These are phyloP conservation scores for Pavo muticus DNA, from an alignment of 2,113 vertebrate genomes.

Conservation along the genomic window DNA sequence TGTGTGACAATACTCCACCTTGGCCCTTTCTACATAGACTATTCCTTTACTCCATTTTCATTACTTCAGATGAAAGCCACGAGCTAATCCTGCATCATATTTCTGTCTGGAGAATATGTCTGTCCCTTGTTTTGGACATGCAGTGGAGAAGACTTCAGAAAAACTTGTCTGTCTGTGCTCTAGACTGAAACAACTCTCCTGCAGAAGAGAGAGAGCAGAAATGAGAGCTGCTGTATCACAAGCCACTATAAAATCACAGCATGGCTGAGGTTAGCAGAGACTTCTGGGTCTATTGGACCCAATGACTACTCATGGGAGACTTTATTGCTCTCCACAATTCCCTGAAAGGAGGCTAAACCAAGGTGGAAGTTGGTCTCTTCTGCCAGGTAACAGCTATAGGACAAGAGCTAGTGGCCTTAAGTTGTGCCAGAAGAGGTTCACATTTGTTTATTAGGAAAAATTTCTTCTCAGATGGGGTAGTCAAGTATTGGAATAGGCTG, in stretches of 20 bases:
- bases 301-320: neutral
- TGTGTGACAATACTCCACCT: neutral
- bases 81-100: neutral
- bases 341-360: no score
- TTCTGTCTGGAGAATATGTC: neutral
- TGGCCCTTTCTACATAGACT: neutral
- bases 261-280: neutral
- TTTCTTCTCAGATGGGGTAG: no score
- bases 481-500: no score
- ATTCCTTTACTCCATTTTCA: neutral
- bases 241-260: neutral
- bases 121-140: neutral
- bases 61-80: neutral
- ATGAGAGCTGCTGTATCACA: no score
- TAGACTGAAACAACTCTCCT: neutral
- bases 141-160: neutral
- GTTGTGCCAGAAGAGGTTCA: no score
- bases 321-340: no score
- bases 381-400: no score
- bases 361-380: no score
- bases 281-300: no score
- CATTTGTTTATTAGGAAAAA: no score
- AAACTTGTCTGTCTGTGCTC: neutral
- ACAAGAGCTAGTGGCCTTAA: no score
- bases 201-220: neutral